Evolutionary conservation across 2,113 vertebrate species (phyloP).

Genomic region (Chaenogobius annularis): DNA sequence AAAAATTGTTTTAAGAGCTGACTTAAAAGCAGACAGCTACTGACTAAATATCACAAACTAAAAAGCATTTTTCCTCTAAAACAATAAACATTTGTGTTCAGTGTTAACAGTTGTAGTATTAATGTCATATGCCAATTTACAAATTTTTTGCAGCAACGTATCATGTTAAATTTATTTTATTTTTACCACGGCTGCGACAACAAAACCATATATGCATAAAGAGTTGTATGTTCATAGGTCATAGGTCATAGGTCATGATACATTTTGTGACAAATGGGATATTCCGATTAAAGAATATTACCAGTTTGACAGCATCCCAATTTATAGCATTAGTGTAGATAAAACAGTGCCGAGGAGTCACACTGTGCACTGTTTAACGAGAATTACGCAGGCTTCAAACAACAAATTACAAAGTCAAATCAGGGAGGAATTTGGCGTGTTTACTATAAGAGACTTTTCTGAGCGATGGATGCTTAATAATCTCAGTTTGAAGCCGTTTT

Average conservation of each 20-base stretch:
- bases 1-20: too few relatives aligned
- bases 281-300: background rate
- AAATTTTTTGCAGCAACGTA: too few relatives aligned
- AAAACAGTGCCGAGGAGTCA: slow-evolving; percentile 12
- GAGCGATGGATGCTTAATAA: slow-evolving; percentile 2
- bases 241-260: background rate
- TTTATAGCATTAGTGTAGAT: background rate
- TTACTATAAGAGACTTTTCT: background rate
- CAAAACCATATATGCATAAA: too few relatives aligned
- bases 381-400: slow-evolving; percentile 15
- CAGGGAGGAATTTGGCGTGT: background rate
- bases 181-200: too few relatives aligned
- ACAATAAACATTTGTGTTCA: too few relatives aligned
- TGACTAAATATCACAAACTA: too few relatives aligned
- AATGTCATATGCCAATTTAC: too few relatives aligned
- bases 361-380: background rate
- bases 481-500: background rate
- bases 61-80: too few relatives aligned
- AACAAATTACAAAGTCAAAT: slow-evolving; percentile 10
- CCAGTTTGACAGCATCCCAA: background rate
- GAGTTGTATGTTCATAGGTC: background rate
- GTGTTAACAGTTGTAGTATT: too few relatives aligned
- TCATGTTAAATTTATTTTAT: too few relatives aligned
- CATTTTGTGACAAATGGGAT: background rate
- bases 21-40: too few relatives aligned